Evolutionary conservation across 2,888 invertebrate species (phyloP).

Genomic region (Meiosimyza platycephala): DNA sequence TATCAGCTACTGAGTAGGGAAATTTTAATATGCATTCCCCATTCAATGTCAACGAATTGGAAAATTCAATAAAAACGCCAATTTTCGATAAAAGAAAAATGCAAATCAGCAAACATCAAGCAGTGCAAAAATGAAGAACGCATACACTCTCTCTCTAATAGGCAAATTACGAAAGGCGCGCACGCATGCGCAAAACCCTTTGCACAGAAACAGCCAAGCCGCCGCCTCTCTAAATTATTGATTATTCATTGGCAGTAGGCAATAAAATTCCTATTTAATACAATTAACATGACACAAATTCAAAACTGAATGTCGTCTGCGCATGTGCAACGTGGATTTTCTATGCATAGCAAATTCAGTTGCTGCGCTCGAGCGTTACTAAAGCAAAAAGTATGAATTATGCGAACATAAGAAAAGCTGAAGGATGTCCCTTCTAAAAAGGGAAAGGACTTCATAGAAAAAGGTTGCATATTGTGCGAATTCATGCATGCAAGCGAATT

Average conservation of each 20-base stretch:
- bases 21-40: neutral
- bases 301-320: neutral
- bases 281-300: conserved; percentile 57
- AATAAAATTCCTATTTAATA: conserved; percentile 61
- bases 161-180: conserved; percentile 23
- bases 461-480: conserved; percentile 4
- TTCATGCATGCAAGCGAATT: conserved; percentile 22
- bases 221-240: conserved; percentile 46
- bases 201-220: neutral
- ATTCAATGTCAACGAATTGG: conserved; percentile 57
- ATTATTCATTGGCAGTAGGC: conserved; percentile 55
- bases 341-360: neutral
- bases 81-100: conserved; percentile 41
- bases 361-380: conserved; percentile 8
- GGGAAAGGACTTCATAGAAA: neutral
- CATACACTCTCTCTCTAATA: neutral
- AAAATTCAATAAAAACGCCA: conserved; percentile 51
- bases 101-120: conserved; percentile 46
- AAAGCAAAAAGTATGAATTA: neutral
- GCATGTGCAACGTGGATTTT: neutral
- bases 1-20: neutral
- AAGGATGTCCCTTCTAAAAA: no score
- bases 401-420: no score
- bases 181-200: conserved; percentile 9
- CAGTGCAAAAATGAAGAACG: neutral